A percentile compares a stretch with the other conserved stretches of the same genome.
These are phyloP conservation scores for Polypterus bichir DNA, from an alignment of 2,113 vertebrate genomes.

Conservation along the genomic window DNA sequence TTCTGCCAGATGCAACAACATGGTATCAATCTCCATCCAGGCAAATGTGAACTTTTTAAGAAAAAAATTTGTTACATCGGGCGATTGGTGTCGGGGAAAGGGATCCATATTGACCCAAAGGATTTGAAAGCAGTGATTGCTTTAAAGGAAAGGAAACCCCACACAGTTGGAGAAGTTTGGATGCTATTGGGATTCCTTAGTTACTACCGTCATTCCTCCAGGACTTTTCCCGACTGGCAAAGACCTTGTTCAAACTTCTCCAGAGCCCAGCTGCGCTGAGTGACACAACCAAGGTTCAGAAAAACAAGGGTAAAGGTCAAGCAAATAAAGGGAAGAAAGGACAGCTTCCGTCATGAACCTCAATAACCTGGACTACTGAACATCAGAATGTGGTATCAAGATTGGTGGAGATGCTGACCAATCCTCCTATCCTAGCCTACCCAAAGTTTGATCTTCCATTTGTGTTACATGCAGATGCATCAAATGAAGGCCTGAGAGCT, in stretches of 20 bases:
- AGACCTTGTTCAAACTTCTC: conserved; percentile 22
- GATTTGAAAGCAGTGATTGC: too few species aligned
- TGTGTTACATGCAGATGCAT: conserved; percentile 7
- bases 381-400: conserved; percentile 10
- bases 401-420: neutral
- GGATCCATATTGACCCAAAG: conserved; percentile 14
- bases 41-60: conserved; percentile 23
- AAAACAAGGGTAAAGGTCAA: neutral
- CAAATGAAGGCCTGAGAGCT: conserved; percentile 2
- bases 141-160: conserved; percentile 9
- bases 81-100: conserved; percentile 8
- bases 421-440: conserved; percentile 10
- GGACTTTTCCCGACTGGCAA: conserved; percentile 10
- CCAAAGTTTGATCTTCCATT: neutral
- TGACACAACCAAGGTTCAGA: neutral
- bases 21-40: conserved; percentile 18
- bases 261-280: neutral
- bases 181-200: conserved; percentile 12
- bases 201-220: conserved; percentile 10
- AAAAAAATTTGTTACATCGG: conserved; percentile 15
- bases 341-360: conserved; percentile 6
- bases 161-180: conserved; percentile 2
- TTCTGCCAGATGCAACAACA: conserved; percentile 13
- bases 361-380: conserved; percentile 11
- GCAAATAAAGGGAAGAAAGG: conserved; percentile 6